Evolutionary conservation across 2,797 vertebrate species (phyloP), one percentile per base, ranked within the genome.

Genomic region (Babyrousa celebensis): DNA sequence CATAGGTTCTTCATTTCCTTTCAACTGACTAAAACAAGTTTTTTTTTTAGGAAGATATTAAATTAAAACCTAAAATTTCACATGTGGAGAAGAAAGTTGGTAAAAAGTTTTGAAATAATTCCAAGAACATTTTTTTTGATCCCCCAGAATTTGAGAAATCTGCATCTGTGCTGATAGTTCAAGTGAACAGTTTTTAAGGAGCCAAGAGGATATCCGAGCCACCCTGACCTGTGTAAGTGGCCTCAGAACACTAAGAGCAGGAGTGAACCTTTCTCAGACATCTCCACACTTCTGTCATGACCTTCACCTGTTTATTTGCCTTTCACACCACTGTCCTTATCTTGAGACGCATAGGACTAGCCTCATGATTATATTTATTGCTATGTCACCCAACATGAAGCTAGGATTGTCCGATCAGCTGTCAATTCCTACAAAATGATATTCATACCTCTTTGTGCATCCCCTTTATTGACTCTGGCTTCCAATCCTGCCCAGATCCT

Each of bases 11-110:
- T 68, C 25, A 58, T 92, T 77, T 83, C 25, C 75, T 83, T 77
- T 82, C 29, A 36, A 52, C 8, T 60, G 27, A 71, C 23, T 90
- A 91, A 60, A 74, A 43, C 4, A 62, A 88, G 12, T 48, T 77
- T 20, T n/a, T 85, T 36, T 62, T 90, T 89, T 43, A 71, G 29
- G 20, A 83, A 82, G 29, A 21, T 93, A 12, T 79, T 89, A 23
- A 12, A 79, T 40, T 85, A 52, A 65, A 93, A 93, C 10, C 4
- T n/a, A 83, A 74, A 11, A 86, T 60, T 87, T 77, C 23, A 71
- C 1, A 48, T 10, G 14, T 88, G 58, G 29, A 79, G n/a, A 84
- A 68, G 14, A 58, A 78, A 23, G 43, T 72, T 67, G 58, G 60
- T 52, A 74, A 85, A 32, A 32, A 12, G 7, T 60, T 90, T 78